These are phyloP conservation scores for Busseola fusca DNA, from an alignment of 2,888 invertebrate genomes.

Conservation along the genomic window DNA sequence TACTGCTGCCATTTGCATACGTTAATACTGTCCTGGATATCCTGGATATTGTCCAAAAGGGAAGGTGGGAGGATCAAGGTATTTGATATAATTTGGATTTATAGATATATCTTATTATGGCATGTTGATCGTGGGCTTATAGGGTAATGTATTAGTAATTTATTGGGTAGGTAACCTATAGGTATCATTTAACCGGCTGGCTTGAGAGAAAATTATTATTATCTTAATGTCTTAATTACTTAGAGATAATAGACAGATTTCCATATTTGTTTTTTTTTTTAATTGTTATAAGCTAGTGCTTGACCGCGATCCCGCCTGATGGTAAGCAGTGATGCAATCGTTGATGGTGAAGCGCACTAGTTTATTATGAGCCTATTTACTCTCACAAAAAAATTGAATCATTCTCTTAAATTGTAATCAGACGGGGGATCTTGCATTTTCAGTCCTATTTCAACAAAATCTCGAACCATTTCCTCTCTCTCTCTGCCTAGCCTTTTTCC, in stretches of 20 bases:
- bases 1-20: slow-evolving; percentile 57
- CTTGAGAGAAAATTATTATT: background rate
- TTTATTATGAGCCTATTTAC: no score
- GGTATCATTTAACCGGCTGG: background rate
- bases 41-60: slow-evolving; percentile 55
- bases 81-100: slow-evolving; percentile 45
- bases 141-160: background rate
- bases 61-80: slow-evolving; percentile 15
- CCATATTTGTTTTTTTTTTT: no score
- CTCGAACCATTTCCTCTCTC: background rate
- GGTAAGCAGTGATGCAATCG: no score
- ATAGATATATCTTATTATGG: slow-evolving; percentile 30
- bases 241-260: background rate
- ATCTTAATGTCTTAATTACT: background rate
- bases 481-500: no score
- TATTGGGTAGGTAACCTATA: background rate
- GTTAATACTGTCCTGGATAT: slow-evolving; percentile 50
- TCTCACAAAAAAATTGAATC: no score
- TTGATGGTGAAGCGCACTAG: no score
- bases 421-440: no score
- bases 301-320: no score
- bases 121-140: slow-evolving; percentile 18
- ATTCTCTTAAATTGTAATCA: no score
- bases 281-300: no score
- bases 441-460: background rate